phyloP scores from a whole-genome alignment of 2,797 vertebrate species.

The Furcifer pardalis region DNA sequence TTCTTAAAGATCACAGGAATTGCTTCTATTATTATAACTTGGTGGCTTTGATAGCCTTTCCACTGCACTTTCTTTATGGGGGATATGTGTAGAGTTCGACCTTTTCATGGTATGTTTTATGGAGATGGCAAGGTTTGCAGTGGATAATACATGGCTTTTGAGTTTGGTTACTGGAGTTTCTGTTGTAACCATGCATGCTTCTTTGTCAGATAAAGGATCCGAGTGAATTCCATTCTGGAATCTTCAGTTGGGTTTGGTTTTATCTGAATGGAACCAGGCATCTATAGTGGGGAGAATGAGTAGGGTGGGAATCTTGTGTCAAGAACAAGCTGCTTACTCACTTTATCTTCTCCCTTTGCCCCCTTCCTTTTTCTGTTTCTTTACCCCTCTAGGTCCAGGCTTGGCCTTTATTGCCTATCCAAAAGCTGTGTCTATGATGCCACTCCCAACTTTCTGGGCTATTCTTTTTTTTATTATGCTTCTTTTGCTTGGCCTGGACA shows the following conservation, averaged over 20 bases:
- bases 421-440: conserved; percentile 99
- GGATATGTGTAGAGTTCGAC: conserved; percentile 43
- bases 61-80: neutral
- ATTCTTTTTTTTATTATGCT: conserved; percentile 99
- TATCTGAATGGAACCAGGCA: conserved; percentile 67
- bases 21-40: conserved; percentile 50
- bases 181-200: conserved; percentile 66
- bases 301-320: conserved; percentile 51
- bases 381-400: conserved; percentile 88
- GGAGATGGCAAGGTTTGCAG: conserved; percentile 68
- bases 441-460: conserved; percentile 96
- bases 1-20: conserved; percentile 45
- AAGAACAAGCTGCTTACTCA: conserved; percentile 59
- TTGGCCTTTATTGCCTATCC: conserved; percentile 99
- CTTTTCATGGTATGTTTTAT: conserved; percentile 62
- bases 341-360: conserved; percentile 69
- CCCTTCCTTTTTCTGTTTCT: conserved; percentile 70
- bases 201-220: conserved; percentile 70
- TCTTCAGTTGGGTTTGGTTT: conserved; percentile 72
- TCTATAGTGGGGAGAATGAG: conserved; percentile 60
- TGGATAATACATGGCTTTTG: conserved; percentile 53
- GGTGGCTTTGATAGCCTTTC: conserved; percentile 49
- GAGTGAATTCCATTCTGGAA: conserved; percentile 69
- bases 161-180: conserved; percentile 52
- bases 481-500: conserved; percentile 98